Evolutionary conservation across 2,113 vertebrate genomes (phyloP), one percentile per base, ranked within the genome.

Genomic region (Clarias gariepinus): DNA sequence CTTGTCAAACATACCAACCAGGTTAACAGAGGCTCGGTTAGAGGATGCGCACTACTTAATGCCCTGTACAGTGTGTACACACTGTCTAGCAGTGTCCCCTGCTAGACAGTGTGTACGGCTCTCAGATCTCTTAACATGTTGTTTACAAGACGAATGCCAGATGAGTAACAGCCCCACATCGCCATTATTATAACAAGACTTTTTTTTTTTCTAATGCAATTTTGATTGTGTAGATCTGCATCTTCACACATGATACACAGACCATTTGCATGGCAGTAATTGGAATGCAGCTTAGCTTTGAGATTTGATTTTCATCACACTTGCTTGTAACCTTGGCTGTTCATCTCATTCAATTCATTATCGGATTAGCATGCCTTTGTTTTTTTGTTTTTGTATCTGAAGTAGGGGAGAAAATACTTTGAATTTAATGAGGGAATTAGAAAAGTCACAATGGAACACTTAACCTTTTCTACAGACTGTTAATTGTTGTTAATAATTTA

Each of bases 341-440:
- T 87, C 89, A 90, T 93, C 86, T 84, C 89, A 91, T 90, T 82
- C 66, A 90, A 91, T 92, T 18, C 66, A 83, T 81, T 79, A 79
- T 60, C 85, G 68, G 25, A 47, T 63, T 57, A 63, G 28, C 57
- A 76, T 76, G 13, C 21, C 2, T 76, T 47, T 61, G 8, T 41
- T 28, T 76, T 0, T 58, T 64, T 66, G 12, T n/a, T 11, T 77
- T 77, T 53, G 74, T 55, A n/a, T 76, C 21, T 28, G n/a, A 68
- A 82, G 36, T 82, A 61, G 19, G 41, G 52, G 61, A 36, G 25
- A 41, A 55, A 53, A 55, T n/a, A 52, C 47, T 6, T 76, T 23
- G 7, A 23, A 9, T 4, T 12, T 41, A 41, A 73, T 73, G 36
- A 73, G 36, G 41, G 41, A 73, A 23, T 4, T 36, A 73, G 33